Conservation (phyloP, 2,113 vertebrate species). For the Ammodytes marinus region DNA sequence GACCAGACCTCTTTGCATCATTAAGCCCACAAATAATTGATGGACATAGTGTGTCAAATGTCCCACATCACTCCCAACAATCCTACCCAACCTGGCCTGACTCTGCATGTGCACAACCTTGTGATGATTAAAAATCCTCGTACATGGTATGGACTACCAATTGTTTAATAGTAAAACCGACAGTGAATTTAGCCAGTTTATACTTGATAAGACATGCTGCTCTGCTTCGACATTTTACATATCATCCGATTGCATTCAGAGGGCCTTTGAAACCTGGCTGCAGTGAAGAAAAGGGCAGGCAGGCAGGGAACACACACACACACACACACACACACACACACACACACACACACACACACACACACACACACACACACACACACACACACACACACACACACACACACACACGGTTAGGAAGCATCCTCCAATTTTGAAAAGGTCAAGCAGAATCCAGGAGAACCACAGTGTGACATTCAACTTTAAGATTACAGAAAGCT, state of each 20-base stretch:
- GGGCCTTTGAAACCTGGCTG: constrained; percentile 45
- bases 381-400: too few species aligned
- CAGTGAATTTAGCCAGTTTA: background rate
- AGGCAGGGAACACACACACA: background rate
- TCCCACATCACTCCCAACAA: background rate
- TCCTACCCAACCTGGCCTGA: background rate
- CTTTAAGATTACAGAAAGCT: background rate
- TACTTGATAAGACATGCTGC: constrained; percentile 9
- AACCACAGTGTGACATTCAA: constrained; percentile 5
- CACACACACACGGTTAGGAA: constrained; percentile 12
- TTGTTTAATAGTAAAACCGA: background rate
- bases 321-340: too few species aligned
- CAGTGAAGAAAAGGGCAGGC: constrained; percentile 34
- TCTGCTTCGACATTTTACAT: background rate
- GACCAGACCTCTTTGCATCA: constrained; percentile 4
- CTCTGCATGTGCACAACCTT: background rate
- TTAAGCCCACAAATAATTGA: constrained; percentile 10
- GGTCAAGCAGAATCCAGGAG: constrained; percentile 30
- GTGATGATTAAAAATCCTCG: background rate
- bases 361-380: too few species aligned
- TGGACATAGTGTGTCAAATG: background rate
- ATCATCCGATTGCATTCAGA: constrained; percentile 26
- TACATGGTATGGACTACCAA: background rate
- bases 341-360: too few species aligned
- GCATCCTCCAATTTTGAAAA: constrained; percentile 55